Evolutionary conservation across 2,113 vertebrate genomes (phyloP), one percentile per base, ranked within the genome.

Genomic region (Candoia aspera): DNA sequence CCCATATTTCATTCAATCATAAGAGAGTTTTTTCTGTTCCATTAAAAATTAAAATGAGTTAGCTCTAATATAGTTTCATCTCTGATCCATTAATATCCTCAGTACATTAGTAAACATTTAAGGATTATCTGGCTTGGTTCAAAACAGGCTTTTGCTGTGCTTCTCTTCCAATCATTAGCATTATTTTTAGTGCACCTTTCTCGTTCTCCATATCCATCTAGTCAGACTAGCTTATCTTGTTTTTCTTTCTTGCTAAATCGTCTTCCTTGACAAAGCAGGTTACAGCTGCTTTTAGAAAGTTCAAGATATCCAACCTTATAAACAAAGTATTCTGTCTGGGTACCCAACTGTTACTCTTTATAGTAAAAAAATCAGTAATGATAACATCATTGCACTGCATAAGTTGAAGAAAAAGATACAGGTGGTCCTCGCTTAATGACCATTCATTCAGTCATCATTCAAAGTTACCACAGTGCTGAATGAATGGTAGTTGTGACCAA

Each of bases 211-310:
- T 17, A 26, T 58, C 46, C 26, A 87, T 84, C 73, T 68, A 11
- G 93, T 92, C 68, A 46, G 37, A 88, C 89, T 42, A 89, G 83
- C 24, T 90, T 87, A 15, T 15, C 59, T 62, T 53, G 0, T 90
- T 84, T 84, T 23, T 21, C 68, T n/a, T 0, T 1, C 84, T 64
- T 42, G 17, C 1, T 0, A 29, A 19, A 0, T 1, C 60, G 4
- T 87, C 33, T 91, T 24, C 17, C 9, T 1, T 17, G 26, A 59
- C 2, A 60, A 62, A 5, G 0, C 0, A 54, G n/a, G 10, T 62
- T 62, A 26, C 19, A 33, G 59, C 49, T 33, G 23, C 0, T 6
- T 84, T n/a, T 55, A 42, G 6, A 10, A 29, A 0, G 0, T 87
- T 15, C 0, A 0, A 0, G 26, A 59, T 24, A 49, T 33, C 60